Percentiles rank a stretch among this genome's conserved stretches.
Evolutionary conservation across 2,113 vertebrate species (phyloP).

Genomic region (Boulengeromyrus knoepffleri): DNA sequence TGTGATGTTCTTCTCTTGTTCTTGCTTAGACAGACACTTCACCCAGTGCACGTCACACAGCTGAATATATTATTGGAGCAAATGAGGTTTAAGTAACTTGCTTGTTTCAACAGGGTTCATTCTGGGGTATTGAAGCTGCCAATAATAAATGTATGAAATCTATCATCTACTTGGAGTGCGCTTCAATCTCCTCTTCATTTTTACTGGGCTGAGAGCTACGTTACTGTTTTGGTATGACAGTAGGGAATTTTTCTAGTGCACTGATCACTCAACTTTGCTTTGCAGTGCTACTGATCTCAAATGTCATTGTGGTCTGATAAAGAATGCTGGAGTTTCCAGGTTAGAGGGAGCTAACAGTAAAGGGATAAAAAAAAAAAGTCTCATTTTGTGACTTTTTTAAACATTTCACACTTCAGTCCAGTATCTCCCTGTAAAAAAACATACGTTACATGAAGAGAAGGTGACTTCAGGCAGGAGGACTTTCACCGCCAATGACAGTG

Average conservation of each 20-base stretch:
- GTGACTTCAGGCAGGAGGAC: not conserved
- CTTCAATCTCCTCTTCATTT: not conserved
- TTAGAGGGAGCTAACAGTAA: not conserved
- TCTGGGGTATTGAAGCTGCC: not conserved
- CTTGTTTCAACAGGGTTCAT: not conserved
- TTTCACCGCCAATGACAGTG: not conserved
- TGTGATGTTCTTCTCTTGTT: not conserved
- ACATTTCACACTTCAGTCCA: not conserved
- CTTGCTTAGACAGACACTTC: not conserved
- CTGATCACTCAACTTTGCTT: not conserved
- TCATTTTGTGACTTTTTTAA: not conserved
- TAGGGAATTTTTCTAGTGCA: not conserved
- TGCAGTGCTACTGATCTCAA: not conserved
- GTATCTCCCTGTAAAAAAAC: not conserved
- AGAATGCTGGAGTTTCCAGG: not conserved
- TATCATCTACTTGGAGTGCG: not conserved
- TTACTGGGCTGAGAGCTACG: not conserved
- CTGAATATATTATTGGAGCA: not conserved
- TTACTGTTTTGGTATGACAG: not conserved
- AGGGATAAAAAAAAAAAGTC: not conserved
- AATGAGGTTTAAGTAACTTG: not conserved
- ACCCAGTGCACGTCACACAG: not conserved
- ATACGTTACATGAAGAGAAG: not conserved
- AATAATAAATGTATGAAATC: not conserved
- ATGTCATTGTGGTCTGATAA: not conserved